Evolutionary conservation across 2,888 invertebrate species (phyloP), one percentile per base, ranked within the genome.

Genomic region (Argynnis bischoffii): DNA sequence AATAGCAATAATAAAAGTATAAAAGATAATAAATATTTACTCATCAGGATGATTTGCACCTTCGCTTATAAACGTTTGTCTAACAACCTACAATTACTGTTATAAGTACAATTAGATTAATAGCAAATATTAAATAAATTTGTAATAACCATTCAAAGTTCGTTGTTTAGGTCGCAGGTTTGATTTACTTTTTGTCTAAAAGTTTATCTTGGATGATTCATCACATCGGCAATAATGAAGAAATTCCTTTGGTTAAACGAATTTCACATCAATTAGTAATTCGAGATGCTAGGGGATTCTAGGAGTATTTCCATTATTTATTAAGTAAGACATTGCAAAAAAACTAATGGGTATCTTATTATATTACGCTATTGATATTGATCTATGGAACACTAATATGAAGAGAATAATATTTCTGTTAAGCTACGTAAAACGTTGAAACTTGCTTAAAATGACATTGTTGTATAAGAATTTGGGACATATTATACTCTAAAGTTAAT

Each of bases 121-220:
- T 82, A 81, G 75, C 76, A 75, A 83, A 85, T 78, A 81, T 80
- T 78, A 84, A 84, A 82, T 81, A 86, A 85, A 75, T 80, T 76
- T 79, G 82, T 83, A 83, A 84, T 77, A 87, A 81, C 84, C 84
- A 84, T 84, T 80, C 74, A 81, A 81, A 78, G 79, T 81, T 81
- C 26, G 78, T 76, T 75, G 74, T 78, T 80, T 78, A 77, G 78
- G 78, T 70, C 64, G 61, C 65, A 67, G 67, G 65, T 84, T 85
- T 84, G 84, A 88, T 89, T 89, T 87, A 88, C 85, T 89, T 83
- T 82, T 79, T 82, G 86, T 87, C 81, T 81, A 78, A 87, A 80
- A 84, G 85, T 89, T 89, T 88, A 85, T 87, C 86, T 86, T 81
- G 79, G 81, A 85, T 89, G 88, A 90, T 91, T 88, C 85, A 91